Evolutionary conservation across 2,888 invertebrate species (phyloP).

Genomic region (Trichopoda pennipes): DNA sequence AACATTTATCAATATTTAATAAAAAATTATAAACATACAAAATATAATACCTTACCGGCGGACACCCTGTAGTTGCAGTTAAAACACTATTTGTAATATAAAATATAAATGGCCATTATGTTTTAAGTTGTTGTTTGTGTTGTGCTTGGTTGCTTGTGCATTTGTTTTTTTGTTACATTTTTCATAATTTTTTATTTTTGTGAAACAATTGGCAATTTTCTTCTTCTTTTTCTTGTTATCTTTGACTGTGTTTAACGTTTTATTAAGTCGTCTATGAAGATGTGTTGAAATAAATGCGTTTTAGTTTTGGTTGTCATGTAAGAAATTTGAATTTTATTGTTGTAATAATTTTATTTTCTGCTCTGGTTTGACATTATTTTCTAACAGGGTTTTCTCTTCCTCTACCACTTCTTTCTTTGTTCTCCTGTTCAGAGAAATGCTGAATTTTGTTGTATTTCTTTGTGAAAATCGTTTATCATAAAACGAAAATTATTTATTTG

Average conservation of each 20-base stretch:
- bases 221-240: conserved; percentile 1
- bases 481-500: conserved; percentile 15
- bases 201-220: too few species aligned
- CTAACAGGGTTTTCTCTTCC: background rate
- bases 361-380: background rate
- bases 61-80: background rate
- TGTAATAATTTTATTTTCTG: conserved; percentile 44
- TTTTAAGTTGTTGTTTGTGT: too few species aligned
- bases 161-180: background rate
- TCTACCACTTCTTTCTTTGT: background rate
- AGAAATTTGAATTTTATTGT: conserved; percentile 49
- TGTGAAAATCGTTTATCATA: conserved; percentile 37
- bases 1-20: too few species aligned
- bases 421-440: background rate
- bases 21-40: too few species aligned
- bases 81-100: too few species aligned
- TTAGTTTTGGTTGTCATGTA: conserved; percentile 37
- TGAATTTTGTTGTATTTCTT: conserved; percentile 17
- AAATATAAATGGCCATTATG: too few species aligned
- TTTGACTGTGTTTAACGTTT: background rate
- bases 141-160: too few species aligned
- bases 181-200: background rate
- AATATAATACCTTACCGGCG: too few species aligned
- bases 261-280: background rate
- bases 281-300: conserved; percentile 27